Base-by-base conservation (phyloP, 1,140 invertebrate genomes). In the Palaemon carinicauda region DNA sequence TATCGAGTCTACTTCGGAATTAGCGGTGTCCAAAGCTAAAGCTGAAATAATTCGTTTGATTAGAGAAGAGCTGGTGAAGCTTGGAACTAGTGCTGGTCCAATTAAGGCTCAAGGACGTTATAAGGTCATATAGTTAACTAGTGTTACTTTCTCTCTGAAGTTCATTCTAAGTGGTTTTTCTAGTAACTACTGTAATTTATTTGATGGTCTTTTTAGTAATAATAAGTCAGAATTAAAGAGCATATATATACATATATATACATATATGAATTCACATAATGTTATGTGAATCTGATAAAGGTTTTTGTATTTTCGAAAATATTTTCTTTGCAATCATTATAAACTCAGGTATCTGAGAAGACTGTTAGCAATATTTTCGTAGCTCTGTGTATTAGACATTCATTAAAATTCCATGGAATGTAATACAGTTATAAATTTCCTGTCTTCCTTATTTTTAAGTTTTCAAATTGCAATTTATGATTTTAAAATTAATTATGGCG, bases 1-100 rank as follows among this genome's bases (percentile, higher is more conserved):
- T n/a, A 99, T 99, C 90, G 98, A 99, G 91, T 98, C 98, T 85
- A 98, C 98, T 0, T 98, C 96, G 90, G 98, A 99, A 92, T 93
- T 99, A 74, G 97, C 98, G 14, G 97, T 99, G 0, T 96, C 97
- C 71, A 99, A 99, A 92, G 99, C 99, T 1, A 99, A 99, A 92
- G 97, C 97, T 21, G 99, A 99, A 93, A 99, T 99, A 51, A 98
- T 98, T 1, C 94, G 99, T 15, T 94, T 99, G 17, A 98, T 99
- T 90, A 98, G 99, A 91, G 99, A 99, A 92, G 98, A 99, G 92
- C 93, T 99, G 33, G 94, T 99, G 1, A 97, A 98, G 92, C 92
- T 99, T 79, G 96, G 97, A 91, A 96, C 96, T 51, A 95, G 96
- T 0, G 94, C 97, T 95, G 92, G 96, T 95, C 90, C 96, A 95